Evolutionary conservation across 2,797 vertebrate species (phyloP), one percentile per base, ranked within the genome.

Genomic region (Cirrhinus mrigala): DNA sequence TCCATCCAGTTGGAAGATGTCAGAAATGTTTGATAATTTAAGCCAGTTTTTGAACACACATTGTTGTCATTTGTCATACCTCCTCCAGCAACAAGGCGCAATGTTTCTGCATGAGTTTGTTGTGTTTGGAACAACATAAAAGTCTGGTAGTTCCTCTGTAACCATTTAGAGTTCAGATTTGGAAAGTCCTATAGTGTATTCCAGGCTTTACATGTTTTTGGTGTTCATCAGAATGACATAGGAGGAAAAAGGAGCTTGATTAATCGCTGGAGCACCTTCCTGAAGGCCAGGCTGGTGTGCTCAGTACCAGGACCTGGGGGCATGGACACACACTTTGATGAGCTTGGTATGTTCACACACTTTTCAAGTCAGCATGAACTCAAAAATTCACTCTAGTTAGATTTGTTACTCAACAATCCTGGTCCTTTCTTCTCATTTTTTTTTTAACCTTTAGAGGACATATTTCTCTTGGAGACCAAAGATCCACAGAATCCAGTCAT

Each of bases 191-290:
- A 3, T 77, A 44, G 75, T 60, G 33, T 44, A 24, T 24, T 24
- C 7, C 22, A 71, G n/a, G 15, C 7, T 44, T 40, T 40, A 71
- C n/a, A n/a, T 87, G 24, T 75, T 71, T n/a, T 62, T 52, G 44
- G 33, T 84, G 68, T 80, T 50, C 1, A 24, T 69, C 92, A 97
- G 97, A 97, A 97, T 0, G 97, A 97, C 0, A 89, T 94, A 0
- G 97, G 97, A 1, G 97, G 97, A 15, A 97, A 93, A 87, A 94
- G 92, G 87, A 95, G 96, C 87, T 95, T 97, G 89, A 97, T 97
- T 90, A 96, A 97, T 90, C 96, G 96, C 20, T 97, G 97, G 97
- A 97, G 95, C 87, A 97, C 97, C 83, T 96, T 95, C 92, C 93
- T 96, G 24, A 96, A 96, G 88, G 95, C 95, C 71, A 73, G 95